Evolutionary conservation across 2,797 vertebrate species (phyloP).

Genomic region (Clarias fuscus): DNA sequence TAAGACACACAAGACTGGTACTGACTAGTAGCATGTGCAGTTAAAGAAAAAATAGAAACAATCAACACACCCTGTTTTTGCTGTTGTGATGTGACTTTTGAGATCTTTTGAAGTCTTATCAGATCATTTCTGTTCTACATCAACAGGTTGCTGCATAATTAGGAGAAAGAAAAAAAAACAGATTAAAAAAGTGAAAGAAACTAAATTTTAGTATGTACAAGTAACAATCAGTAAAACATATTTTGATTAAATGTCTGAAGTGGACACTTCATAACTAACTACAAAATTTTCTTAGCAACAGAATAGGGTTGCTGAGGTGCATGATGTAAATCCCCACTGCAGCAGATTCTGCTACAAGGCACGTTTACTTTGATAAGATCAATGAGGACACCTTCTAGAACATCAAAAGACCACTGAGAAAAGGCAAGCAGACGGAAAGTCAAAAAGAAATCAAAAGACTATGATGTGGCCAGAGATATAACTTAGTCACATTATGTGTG

Average conservation of each 20-base stretch:
- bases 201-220: background rate
- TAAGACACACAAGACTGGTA: background rate
- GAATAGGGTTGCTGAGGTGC: background rate
- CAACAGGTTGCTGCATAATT: background rate
- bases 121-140: background rate
- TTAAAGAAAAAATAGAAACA: background rate
- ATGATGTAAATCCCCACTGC: background rate
- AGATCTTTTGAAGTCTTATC: background rate
- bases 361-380: slow-evolving; percentile 16
- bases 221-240: no score
- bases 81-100: background rate
- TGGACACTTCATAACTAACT: no score
- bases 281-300: background rate
- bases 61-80: background rate
- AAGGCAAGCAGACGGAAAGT: background rate
- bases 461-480: background rate
- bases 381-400: background rate
- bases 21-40: background rate
- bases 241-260: background rate
- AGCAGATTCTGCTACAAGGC: background rate
- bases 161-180: background rate
- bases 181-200: background rate
- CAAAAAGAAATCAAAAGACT: background rate
- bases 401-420: background rate
- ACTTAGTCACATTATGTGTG: background rate